Percentiles rank a stretch among this genome's conserved stretches.
Evolutionary conservation across 1,140 invertebrate species (phyloP).

Genomic region (Leptonema lineaticorne): DNA sequence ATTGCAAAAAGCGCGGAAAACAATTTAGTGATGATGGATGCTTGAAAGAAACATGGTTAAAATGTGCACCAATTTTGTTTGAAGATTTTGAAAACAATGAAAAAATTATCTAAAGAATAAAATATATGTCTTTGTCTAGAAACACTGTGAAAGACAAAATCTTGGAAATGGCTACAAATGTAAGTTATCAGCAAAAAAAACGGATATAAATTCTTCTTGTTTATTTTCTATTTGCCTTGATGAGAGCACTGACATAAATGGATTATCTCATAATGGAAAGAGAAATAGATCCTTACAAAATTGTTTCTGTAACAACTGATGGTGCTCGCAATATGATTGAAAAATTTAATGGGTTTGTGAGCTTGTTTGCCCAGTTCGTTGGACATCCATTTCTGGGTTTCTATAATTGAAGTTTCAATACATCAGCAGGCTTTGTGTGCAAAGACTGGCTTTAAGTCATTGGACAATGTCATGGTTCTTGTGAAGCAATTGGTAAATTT

Average conservation of each 20-base stretch:
- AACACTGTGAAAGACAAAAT: slow-evolving; percentile 42
- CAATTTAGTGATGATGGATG: background rate
- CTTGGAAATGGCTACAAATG: slow-evolving; percentile 37
- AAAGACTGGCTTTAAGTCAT: no score
- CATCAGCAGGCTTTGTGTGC: background rate
- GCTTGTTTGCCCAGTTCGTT: background rate
- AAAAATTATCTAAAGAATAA: slow-evolving; percentile 3
- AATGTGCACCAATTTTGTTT: slow-evolving; percentile 33
- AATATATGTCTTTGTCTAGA: slow-evolving; percentile 27
- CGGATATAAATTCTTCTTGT: background rate
- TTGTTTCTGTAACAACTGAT: background rate
- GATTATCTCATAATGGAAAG: background rate
- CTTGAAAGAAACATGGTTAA: slow-evolving; percentile 19
- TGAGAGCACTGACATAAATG: background rate
- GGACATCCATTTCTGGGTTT: background rate
- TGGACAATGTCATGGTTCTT: no score
- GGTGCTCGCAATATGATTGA: background rate
- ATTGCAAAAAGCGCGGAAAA: slow-evolving; percentile 29
- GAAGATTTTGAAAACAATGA: slow-evolving; percentile 38
- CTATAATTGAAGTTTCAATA: background rate
- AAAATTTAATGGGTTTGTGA: background rate
- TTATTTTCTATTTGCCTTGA: background rate
- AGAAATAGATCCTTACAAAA: background rate
- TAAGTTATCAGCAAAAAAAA: slow-evolving; percentile 35
- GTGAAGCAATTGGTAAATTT: no score